Conservation (phyloP, 92 coral and sea anemone genomes). For the Isaurus tuberculatus region DNA sequence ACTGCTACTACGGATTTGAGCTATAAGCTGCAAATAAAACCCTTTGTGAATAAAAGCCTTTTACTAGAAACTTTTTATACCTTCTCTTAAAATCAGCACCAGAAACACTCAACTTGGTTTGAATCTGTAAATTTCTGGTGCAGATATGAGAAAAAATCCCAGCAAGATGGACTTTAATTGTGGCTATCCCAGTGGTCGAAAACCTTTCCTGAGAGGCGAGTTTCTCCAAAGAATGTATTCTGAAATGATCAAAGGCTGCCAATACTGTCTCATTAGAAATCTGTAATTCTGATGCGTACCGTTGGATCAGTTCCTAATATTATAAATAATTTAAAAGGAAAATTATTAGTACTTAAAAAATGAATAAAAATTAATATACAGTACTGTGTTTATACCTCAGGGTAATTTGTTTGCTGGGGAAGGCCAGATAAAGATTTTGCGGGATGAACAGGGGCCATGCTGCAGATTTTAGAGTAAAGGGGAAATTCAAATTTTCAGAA, state of each 20-base stretch:
- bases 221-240: slow-evolving; percentile 83
- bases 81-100: slow-evolving; percentile 73
- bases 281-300: slow-evolving; percentile 58
- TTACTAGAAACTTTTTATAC: slow-evolving; percentile 28
- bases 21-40: too few relatives aligned
- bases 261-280: slow-evolving; percentile 58
- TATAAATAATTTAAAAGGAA: neutral
- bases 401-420: neutral
- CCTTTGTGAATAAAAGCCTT: neutral
- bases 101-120: slow-evolving; percentile 64
- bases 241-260: slow-evolving; percentile 75
- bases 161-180: slow-evolving; percentile 78
- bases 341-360: neutral
- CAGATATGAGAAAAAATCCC: slow-evolving; percentile 51
- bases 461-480: too few relatives aligned
- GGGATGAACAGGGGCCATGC: too few relatives aligned
- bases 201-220: slow-evolving; percentile 80
- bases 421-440: too few relatives aligned
- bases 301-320: slow-evolving; percentile 74
- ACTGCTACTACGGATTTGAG: too few relatives aligned
- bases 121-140: slow-evolving; percentile 56
- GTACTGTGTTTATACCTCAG: neutral
- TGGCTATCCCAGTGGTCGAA: slow-evolving; percentile 83
- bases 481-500: too few relatives aligned
- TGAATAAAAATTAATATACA: neutral